A percentile compares a stretch with the other conserved stretches of the same genome.
Evolutionary conservation across 2,888 invertebrate genomes (phyloP).

Genomic region (Gryllus longicercus): DNA sequence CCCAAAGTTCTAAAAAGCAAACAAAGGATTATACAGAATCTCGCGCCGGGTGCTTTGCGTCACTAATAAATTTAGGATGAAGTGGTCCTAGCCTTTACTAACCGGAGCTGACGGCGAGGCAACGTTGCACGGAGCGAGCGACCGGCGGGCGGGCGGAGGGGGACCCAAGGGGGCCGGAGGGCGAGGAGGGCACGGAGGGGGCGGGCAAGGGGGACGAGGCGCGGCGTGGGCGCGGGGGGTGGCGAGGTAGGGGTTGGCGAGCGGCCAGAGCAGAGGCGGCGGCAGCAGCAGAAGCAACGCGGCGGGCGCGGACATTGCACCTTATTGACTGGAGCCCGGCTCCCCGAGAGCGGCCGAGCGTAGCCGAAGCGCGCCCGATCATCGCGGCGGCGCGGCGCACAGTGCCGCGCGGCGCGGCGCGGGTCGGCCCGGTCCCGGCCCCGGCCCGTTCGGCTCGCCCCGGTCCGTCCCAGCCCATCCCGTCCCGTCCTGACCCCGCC

Average conservation of each 20-base stretch:
- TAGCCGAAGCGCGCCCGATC: conserved; percentile 33
- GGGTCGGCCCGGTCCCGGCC: too few relatives aligned
- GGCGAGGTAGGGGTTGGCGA: conserved; percentile 42
- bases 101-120: conserved; percentile 33
- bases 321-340: conserved; percentile 50
- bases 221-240: conserved; percentile 30
- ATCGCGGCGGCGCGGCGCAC: neutral
- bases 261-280: conserved; percentile 42
- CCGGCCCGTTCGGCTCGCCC: too few relatives aligned
- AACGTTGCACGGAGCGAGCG: conserved; percentile 42
- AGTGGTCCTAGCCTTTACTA: conserved; percentile 31
- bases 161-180: neutral
- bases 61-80: conserved; percentile 34
- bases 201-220: conserved; percentile 41
- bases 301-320: conserved; percentile 50
- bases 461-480: too few relatives aligned
- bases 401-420: too few relatives aligned
- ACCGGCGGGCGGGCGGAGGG: neutral
- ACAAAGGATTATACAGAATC: too few relatives aligned
- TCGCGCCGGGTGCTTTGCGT: conserved; percentile 23
- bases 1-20: too few relatives aligned
- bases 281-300: conserved; percentile 51
- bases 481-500: too few relatives aligned
- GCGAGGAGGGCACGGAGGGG: conserved; percentile 41
- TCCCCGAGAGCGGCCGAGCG: conserved; percentile 32